Conservation (phyloP, 2,888 invertebrate species). For the Ferrisia virgata region DNA sequence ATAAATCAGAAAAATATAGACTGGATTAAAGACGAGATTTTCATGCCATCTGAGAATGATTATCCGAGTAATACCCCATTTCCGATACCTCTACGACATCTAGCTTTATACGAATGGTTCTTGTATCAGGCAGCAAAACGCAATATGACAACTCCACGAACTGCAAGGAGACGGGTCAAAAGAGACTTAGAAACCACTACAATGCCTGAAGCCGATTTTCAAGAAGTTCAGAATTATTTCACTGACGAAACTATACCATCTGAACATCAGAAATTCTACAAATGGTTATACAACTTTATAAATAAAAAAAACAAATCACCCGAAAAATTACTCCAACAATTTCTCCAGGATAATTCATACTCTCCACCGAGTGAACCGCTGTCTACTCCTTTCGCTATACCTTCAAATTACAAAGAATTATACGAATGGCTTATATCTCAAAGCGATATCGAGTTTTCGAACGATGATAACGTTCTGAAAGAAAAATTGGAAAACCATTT, state of each 20-base stretch:
- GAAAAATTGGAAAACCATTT: neutral
- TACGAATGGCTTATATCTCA: neutral
- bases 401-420: neutral
- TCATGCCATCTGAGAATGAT: neutral
- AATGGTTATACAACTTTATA: neutral
- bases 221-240: neutral
- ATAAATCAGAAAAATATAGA: neutral
- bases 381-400: neutral
- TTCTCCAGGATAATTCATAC: neutral
- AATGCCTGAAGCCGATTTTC: neutral
- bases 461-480: neutral
- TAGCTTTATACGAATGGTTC: neutral
- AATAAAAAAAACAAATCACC: neutral
- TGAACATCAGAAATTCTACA: neutral
- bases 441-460: neutral
- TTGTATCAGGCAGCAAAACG: too few species aligned
- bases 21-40: neutral
- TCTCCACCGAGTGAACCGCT: neutral
- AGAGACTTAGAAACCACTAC: neutral
- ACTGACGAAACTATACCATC: neutral
- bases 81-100: neutral
- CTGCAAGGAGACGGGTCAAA: neutral
- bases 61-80: neutral
- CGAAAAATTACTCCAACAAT: neutral
- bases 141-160: neutral